phyloP scores from a whole-genome alignment of 2,797 vertebrate species.

The Hylomyscus alleni region DNA sequence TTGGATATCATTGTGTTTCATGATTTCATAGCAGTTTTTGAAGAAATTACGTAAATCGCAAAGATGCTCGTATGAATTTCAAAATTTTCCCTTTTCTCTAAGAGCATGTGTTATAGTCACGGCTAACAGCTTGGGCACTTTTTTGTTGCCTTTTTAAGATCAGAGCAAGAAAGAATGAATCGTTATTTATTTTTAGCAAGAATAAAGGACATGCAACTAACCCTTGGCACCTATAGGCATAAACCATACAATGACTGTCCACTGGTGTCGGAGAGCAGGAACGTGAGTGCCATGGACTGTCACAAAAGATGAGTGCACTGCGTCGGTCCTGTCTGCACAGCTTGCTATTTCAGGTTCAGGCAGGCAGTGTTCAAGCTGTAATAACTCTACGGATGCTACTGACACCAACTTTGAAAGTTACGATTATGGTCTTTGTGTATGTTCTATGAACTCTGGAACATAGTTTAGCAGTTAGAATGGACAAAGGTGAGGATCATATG shows the following conservation, averaged over 20 bases:
- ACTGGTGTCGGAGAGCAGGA: neutral
- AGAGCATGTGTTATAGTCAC: neutral
- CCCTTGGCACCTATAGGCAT: neutral
- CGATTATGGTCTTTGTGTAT: neutral
- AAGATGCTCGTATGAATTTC: neutral
- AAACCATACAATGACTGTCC: neutral
- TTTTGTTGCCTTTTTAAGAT: neutral
- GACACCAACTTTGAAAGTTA: slow-evolving; percentile 21
- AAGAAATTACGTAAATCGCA: neutral
- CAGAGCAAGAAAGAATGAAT: neutral
- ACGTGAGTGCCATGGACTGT: neutral
- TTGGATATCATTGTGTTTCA: neutral
- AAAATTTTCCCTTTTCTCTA: neutral
- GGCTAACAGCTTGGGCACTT: neutral
- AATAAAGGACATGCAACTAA: neutral
- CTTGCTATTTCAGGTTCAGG: slow-evolving; percentile 13
- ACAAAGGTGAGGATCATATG: neutral
- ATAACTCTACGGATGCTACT: slow-evolving; percentile 15
- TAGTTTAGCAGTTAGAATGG: neutral
- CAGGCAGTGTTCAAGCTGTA: neutral
- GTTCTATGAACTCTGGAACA: neutral
- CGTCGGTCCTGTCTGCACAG: neutral
- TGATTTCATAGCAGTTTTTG: neutral
- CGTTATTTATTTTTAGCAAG: neutral
- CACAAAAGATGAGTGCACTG: neutral